Conservation (phyloP, 2,113 vertebrate genomes). For the Nothocercus nigrocapillus region DNA sequence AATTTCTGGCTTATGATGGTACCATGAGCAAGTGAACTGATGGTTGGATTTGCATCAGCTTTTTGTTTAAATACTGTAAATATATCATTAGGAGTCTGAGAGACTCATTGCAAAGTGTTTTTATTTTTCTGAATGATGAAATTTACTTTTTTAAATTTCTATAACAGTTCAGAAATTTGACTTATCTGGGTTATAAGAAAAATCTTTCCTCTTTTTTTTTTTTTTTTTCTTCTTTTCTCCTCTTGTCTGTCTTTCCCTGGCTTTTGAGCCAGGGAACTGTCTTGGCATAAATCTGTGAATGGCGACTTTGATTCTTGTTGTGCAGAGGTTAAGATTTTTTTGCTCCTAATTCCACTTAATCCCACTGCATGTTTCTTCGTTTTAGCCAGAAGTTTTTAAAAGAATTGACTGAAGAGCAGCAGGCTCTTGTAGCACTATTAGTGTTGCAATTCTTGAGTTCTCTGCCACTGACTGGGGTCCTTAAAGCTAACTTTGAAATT, state of each 20-base stretch:
- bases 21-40: neutral
- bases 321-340: neutral
- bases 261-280: neutral
- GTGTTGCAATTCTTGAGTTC: neutral
- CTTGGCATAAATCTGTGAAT: neutral
- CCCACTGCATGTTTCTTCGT: neutral
- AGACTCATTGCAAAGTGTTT: neutral
- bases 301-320: slow-evolving; percentile 28
- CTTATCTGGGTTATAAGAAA: neutral
- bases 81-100: neutral
- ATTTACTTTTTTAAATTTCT: neutral
- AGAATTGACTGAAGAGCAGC: neutral
- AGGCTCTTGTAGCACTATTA: neutral
- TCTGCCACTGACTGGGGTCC: neutral
- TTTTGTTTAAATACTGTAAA: neutral
- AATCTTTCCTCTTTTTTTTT: neutral
- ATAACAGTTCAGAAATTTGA: slow-evolving; percentile 1
- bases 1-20: neutral
- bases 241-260: neutral
- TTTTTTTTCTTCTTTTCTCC: neutral
- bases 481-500: neutral
- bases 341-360: slow-evolving; percentile 4
- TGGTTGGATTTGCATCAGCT: neutral
- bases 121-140: neutral
- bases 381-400: neutral